A percentile compares a stretch with the other conserved stretches of the same genome.
Conservation (phyloP, 2,113 vertebrate genomes). For the Apus apus region DNA sequence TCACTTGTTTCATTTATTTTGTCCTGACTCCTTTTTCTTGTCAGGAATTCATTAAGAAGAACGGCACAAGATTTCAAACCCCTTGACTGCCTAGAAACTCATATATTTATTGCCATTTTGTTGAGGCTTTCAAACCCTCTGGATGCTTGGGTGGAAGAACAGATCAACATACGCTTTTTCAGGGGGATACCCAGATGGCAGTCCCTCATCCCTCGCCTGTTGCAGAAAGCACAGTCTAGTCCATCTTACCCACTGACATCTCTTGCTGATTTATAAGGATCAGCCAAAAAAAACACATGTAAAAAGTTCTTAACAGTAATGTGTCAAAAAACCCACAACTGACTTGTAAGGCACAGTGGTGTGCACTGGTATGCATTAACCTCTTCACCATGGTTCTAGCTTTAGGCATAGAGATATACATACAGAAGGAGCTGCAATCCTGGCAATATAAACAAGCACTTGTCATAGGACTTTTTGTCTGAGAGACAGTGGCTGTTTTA, state of each 20-base stretch:
- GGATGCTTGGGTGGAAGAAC: not conserved
- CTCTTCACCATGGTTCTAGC: not conserved
- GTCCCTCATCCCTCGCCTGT: not conserved
- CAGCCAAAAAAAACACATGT: not conserved
- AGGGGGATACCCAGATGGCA: not conserved
- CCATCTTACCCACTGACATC: accelerated
- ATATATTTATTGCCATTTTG: not conserved
- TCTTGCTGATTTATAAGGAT: not conserved
- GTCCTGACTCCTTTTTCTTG: not conserved
- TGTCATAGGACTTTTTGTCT: not conserved
- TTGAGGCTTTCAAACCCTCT: not conserved
- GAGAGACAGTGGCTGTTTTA: not conserved
- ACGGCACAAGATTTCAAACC: not conserved
- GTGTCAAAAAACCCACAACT: not conserved
- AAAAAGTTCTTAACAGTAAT: not conserved
- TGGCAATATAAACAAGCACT: accelerated
- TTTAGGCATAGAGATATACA: not conserved
- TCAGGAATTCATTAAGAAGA: not conserved
- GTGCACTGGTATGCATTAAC: not conserved
- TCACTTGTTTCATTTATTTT: not conserved
- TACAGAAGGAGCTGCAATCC: not conserved
- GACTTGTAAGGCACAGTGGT: accelerated
- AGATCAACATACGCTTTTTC: not conserved
- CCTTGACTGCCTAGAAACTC: not conserved
- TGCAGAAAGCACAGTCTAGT: not conserved